Evolutionary conservation across 1,140 invertebrate genomes (phyloP), one percentile per base, ranked within the genome.

Genomic region (Lordiphosa stackelbergi): DNA sequence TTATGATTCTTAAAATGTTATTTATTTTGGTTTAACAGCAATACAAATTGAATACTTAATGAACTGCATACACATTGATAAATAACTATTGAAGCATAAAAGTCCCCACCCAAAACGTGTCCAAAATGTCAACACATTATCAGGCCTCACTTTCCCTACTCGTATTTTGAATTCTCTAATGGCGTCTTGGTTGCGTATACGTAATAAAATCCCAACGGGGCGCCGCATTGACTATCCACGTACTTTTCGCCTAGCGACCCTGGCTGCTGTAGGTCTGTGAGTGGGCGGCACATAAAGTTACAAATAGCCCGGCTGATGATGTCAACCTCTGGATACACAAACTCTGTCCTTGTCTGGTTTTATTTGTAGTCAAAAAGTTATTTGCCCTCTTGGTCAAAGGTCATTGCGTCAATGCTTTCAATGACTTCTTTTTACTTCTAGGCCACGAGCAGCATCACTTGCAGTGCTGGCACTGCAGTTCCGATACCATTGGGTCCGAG

Each of bases 391-490:
- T 54, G 13, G 4, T 28, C 12, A 68, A 59, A 68, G 63, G 63
- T 59, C 64, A 59, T 6, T 13, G 8, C 9, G 16, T 34, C 5
- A 55, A 57, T 53, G 1, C n/a, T 11, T 13, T 34, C 31, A 4
- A 4, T 42, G 28, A 31, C 54, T 5, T 19, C 13, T 60, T 10
- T 52, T 11, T 40, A 31, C 13, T 53, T 35, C 16, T 53, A 69
- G 79, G 61, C 3, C 58, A 65, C 10, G 69, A 81, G 38, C 61
- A 73, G 28, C 60, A 57, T 4, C 62, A 53, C 11, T 63, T 87
- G 56, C 53, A 86, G 49, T 87, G 85, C 49, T 87, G 85, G 85
- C 85, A 87, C 22, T 87, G 85, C 60, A 86, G 85, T 56, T 87
- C 85, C 10, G 77, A 84, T 22, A 87, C 85, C 34, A 49, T 69